phyloP scores from a whole-genome alignment of 2,888 invertebrate genomes.

The Urechis unicinctus region DNA sequence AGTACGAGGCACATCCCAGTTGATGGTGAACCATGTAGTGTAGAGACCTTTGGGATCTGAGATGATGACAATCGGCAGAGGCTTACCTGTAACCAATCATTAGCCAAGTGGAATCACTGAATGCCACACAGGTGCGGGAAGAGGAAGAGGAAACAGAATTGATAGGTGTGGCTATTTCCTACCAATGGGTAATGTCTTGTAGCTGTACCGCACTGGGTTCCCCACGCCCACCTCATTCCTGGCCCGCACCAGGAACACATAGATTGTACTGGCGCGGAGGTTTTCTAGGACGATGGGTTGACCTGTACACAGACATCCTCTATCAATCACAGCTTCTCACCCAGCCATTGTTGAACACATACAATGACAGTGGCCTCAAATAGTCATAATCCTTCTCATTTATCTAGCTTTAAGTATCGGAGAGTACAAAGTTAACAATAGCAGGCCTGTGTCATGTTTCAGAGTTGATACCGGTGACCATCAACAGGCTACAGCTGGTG shows the following conservation, averaged over 20 bases:
- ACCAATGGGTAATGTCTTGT: conserved; percentile 16
- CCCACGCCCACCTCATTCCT: conserved; percentile 22
- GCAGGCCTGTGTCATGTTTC: too few relatives aligned
- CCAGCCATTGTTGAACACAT: too few relatives aligned
- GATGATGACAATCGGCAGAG: conserved; percentile 18
- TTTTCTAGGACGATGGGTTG: conserved; percentile 13
- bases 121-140: too few relatives aligned
- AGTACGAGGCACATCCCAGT: conserved; percentile 25
- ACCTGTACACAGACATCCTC: too few relatives aligned
- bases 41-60: conserved; percentile 16
- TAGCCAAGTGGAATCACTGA: too few relatives aligned
- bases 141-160: neutral
- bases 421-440: too few relatives aligned
- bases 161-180: neutral
- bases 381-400: too few relatives aligned
- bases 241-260: conserved; percentile 17
- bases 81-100: conserved; percentile 21
- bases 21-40: conserved; percentile 20
- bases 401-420: too few relatives aligned
- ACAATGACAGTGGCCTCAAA: too few relatives aligned
- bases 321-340: too few relatives aligned
- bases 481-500: too few relatives aligned
- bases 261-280: conserved; percentile 18
- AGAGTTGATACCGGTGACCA: too few relatives aligned
- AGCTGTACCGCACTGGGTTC: conserved; percentile 6